Conservation (phyloP, 2,113 vertebrate species). For the Turdus rufiventris region DNA sequence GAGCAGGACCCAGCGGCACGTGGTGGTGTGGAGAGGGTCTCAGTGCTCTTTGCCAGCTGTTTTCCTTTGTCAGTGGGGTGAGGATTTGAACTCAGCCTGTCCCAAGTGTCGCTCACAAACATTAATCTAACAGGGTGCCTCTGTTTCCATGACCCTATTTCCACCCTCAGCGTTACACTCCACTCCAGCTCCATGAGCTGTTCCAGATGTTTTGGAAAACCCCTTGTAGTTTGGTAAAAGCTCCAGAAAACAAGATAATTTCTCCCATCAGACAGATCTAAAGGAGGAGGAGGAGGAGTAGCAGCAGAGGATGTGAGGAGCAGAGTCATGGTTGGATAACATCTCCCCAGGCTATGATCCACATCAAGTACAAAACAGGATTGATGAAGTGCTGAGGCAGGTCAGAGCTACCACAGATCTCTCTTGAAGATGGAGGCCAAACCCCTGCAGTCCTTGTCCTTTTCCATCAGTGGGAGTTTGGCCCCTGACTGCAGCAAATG, state of each 20-base stretch:
- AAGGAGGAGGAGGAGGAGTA: neutral
- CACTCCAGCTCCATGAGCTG: conserved; percentile 41
- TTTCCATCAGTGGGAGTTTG: neutral
- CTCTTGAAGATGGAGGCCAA: neutral
- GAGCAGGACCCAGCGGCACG: neutral
- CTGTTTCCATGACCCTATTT: conserved; percentile 44
- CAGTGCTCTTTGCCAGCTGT: neutral
- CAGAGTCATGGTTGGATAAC: neutral
- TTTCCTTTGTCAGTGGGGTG: neutral
- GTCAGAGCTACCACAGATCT: neutral
- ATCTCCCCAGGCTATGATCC: neutral
- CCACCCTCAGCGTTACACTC: conserved; percentile 16
- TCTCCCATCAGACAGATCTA: conserved; percentile 1
- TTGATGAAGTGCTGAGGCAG: neutral
- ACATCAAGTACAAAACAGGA: neutral
- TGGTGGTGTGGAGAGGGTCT: neutral
- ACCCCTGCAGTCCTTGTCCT: neutral
- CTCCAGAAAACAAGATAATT: conserved; percentile 10
- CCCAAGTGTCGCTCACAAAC: neutral
- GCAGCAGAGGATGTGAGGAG: conserved; percentile 4
- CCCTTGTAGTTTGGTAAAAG: conserved; percentile 10
- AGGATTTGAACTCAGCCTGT: neutral
- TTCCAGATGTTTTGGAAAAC: conserved; percentile 68
- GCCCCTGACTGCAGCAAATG: neutral
- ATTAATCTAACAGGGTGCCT: conserved; percentile 43